Evolutionary conservation across 2,797 vertebrate genomes (phyloP).

Genomic region (Ammospiza maritima): DNA sequence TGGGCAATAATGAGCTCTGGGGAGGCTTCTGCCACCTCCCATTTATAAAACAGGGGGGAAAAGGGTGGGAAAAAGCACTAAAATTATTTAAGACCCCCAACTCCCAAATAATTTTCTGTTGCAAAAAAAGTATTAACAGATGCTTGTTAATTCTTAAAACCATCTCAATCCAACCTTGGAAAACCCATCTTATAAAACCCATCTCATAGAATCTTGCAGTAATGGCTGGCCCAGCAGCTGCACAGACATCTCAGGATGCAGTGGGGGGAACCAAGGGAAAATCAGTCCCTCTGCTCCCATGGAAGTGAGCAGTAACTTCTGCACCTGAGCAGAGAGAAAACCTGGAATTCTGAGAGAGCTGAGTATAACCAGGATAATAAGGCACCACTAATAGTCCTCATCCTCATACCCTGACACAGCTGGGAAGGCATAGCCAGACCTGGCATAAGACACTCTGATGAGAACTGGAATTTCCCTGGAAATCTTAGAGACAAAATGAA

Average conservation of each 20-base stretch:
- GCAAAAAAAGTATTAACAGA: constrained; percentile 5
- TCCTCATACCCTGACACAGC: rapidly evolving
- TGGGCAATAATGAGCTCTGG: not conserved
- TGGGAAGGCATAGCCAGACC: rapidly evolving
- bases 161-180: not conserved
- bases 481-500: not conserved
- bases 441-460: rapidly evolving
- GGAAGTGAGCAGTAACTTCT: not conserved
- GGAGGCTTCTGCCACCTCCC: not conserved
- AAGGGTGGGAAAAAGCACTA: constrained; percentile 18
- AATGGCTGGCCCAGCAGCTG: rapidly evolving
- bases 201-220: not conserved
- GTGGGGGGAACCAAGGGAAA: not conserved
- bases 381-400: not conserved
- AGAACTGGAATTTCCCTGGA: not conserved
- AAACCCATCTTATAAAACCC: not conserved
- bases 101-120: constrained; percentile 39
- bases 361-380: not conserved
- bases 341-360: not conserved
- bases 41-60: not conserved
- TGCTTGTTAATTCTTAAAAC: constrained; percentile 36
- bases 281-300: not conserved
- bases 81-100: constrained; percentile 35
- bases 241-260: not conserved
- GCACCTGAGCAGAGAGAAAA: not conserved